Evolutionary conservation across 1,140 invertebrate genomes (phyloP).

Genomic region (Patella vulgata): DNA sequence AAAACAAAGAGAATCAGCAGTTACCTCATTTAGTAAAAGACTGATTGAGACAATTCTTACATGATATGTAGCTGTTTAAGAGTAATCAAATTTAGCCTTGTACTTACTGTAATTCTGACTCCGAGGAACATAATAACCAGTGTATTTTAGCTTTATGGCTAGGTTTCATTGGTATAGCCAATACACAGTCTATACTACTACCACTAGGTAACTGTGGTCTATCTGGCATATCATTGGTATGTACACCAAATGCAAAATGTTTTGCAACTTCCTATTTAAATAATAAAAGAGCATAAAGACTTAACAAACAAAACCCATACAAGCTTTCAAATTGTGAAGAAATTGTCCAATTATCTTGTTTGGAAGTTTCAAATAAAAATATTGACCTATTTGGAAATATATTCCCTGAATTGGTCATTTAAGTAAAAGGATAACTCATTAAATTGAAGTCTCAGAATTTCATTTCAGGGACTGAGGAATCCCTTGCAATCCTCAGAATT

Average conservation of each 20-base stretch:
- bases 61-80: too few relatives aligned
- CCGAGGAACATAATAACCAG: conserved; percentile 42
- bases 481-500: too few relatives aligned
- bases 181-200: conserved; percentile 24
- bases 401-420: not conserved
- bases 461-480: not conserved
- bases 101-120: conserved; percentile 47
- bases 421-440: not conserved
- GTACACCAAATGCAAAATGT: conserved; percentile 56
- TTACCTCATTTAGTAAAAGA: too few relatives aligned
- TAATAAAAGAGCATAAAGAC: conserved; percentile 5
- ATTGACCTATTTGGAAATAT: not conserved
- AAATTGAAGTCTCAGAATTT: not conserved
- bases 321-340: not conserved
- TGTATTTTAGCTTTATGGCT: conserved; percentile 48
- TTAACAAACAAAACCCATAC: not conserved
- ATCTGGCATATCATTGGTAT: conserved; percentile 45
- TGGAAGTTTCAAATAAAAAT: not conserved
- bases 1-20: too few relatives aligned
- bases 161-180: conserved; percentile 48
- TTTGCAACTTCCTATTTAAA: conserved; percentile 53
- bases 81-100: too few relatives aligned
- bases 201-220: conserved; percentile 44
- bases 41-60: too few relatives aligned
- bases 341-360: not conserved